A percentile compares a stretch with the other conserved stretches of the same genome.
phyloP scores from a whole-genome alignment of 2,797 vertebrate species.

The Micrastur ruficollis region DNA sequence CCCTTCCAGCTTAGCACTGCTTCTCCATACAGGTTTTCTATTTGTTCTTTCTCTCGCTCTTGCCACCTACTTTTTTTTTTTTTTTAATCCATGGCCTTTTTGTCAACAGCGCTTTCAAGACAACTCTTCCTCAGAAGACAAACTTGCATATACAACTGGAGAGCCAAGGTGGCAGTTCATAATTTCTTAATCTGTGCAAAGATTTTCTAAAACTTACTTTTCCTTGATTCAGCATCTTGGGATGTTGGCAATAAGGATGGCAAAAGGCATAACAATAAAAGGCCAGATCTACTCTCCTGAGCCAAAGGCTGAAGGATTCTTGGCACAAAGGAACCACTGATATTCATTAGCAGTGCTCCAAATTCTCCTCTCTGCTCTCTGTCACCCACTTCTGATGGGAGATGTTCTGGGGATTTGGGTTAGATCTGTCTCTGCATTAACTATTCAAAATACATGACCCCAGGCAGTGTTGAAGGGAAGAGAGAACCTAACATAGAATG shows the following conservation, averaged over 20 bases:
- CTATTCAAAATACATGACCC: background rate
- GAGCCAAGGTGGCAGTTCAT: background rate
- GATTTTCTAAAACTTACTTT: background rate
- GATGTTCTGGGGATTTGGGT: background rate
- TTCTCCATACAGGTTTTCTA: background rate
- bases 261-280: background rate
- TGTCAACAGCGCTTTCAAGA: background rate
- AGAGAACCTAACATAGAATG: background rate
- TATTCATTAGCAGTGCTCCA: background rate
- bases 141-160: background rate
- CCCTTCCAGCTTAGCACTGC: slow-evolving; percentile 8
- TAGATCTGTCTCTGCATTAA: background rate
- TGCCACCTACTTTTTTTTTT: background rate
- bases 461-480: background rate
- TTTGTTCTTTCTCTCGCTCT: background rate
- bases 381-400: background rate
- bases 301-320: background rate
- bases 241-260: background rate
- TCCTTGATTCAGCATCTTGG: background rate
- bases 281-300: background rate
- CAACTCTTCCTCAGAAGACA: background rate
- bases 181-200: background rate
- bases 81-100: background rate
- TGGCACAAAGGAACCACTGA: background rate
- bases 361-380: background rate